phyloP scores from a whole-genome alignment of 2,888 invertebrate species.

The Biston betularia region DNA sequence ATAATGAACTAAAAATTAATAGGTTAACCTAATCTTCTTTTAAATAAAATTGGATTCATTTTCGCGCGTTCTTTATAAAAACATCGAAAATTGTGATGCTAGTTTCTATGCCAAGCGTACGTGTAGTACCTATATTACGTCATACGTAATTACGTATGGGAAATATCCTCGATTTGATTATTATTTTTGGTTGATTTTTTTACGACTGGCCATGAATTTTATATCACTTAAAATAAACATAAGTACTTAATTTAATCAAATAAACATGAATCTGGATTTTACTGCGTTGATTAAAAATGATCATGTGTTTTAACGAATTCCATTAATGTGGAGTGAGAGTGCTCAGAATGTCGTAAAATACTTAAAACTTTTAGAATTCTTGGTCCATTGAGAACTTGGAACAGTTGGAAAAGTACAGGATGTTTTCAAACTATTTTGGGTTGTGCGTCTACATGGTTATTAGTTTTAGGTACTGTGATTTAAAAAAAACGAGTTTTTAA shows the following conservation, averaged over 20 bases:
- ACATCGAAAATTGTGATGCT: no score
- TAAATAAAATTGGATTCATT: no score
- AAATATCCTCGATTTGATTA: no score
- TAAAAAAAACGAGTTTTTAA: background rate
- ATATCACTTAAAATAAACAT: conserved; percentile 23
- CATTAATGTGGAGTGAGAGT: conserved; percentile 60
- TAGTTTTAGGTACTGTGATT: no score
- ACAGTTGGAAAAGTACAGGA: conserved; percentile 40
- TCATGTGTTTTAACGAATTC: conserved; percentile 56
- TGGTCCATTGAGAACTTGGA: conserved; percentile 29
- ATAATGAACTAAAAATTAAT: no score
- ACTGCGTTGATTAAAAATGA: conserved; percentile 41
- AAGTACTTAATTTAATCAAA: conserved; percentile 39
- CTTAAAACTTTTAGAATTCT: conserved; percentile 52
- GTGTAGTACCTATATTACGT: no score
- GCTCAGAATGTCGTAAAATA: conserved; percentile 62
- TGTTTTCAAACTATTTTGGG: background rate
- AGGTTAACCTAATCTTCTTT: no score
- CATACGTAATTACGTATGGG: no score
- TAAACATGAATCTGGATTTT: conserved; percentile 38
- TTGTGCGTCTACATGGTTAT: no score
- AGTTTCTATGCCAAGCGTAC: no score
- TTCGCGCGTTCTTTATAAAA: no score
- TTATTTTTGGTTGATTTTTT: conserved; percentile 19
- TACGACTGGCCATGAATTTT: conserved; percentile 26